Base-by-base conservation (phyloP, 2,888 invertebrate species). In the Apodemia duryi region DNA sequence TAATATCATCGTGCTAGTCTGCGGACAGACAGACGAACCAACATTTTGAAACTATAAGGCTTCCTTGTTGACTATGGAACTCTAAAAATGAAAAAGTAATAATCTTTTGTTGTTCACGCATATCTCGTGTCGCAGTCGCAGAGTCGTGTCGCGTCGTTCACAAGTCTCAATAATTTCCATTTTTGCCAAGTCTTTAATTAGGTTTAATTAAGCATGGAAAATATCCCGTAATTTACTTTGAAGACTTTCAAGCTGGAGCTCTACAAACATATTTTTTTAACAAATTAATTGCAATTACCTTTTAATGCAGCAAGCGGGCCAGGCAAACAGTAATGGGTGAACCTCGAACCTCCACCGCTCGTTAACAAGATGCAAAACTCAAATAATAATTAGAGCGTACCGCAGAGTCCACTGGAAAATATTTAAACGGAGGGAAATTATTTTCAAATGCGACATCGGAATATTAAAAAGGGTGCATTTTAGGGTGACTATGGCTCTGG, bases 361-460 rank as follows among this genome's bases (percentile, higher is more conserved):
- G 46, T 32, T 69, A 76, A 74, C 74, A 72, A 75, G 75, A 72
- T 75, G 75, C 74, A 74, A 77, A 80, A 80, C 71, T 79, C 82
- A 85, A 84, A 86, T 81, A 84, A 79, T 82, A 80, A 86, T 87
- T 83, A 85, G 72, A 61, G 62, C 73, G 65, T 29, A 46, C 72
- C 67, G 74, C 72, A 65, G 73, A 74, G 72, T 70, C 70, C 70
- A 71, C 76, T 73, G 77, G 54, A 77, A 78, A 83, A 83, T 84
- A 82, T 86, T 86, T 87, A 82, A 85, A 83, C 83, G 79, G 74
- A 29, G 72, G 79, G 74, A 78, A 85, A 86, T 86, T 88, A 85
- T 88, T 87, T 83, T 77, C 81, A 82, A 86, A 85, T 85, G 84
- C 81, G 70, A 72, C 69, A 70, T 75, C 71, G 71, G 80, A 79